These are phyloP conservation scores for Ecliptopera silaceata DNA, from an alignment of 2,888 invertebrate genomes.

Conservation along the genomic window DNA sequence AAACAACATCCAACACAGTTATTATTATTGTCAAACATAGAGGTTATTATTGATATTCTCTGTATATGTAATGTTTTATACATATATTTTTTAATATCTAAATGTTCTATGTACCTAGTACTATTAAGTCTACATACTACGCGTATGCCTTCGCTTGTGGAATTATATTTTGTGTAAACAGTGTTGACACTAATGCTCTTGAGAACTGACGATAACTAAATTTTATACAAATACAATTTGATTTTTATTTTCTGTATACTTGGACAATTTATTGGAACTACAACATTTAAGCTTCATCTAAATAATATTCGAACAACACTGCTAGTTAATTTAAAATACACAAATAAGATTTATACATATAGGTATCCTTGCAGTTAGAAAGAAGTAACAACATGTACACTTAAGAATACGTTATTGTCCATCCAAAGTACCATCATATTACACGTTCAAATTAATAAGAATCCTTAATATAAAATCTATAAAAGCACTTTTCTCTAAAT, in stretches of 20 bases:
- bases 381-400: slow-evolving; percentile 34
- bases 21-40: slow-evolving; percentile 30
- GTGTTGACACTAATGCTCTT: too few relatives aligned
- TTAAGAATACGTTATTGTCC: slow-evolving; percentile 32
- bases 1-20: slow-evolving; percentile 22
- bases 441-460: slow-evolving; percentile 45
- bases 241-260: too few relatives aligned
- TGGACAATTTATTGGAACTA: too few relatives aligned
- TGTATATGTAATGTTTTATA: too few relatives aligned
- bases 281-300: neutral
- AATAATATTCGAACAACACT: slow-evolving; percentile 11
- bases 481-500: slow-evolving; percentile 76
- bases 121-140: too few relatives aligned
- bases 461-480: slow-evolving; percentile 57
- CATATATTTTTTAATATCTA: too few relatives aligned
- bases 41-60: slow-evolving; percentile 16
- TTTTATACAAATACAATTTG: too few relatives aligned
- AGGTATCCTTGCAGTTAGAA: slow-evolving; percentile 41
- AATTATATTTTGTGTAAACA: too few relatives aligned
- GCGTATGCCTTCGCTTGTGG: too few relatives aligned
- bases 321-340: slow-evolving; percentile 17
- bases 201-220: too few relatives aligned
- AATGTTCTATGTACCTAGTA: too few relatives aligned
- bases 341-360: slow-evolving; percentile 23
- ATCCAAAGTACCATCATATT: slow-evolving; percentile 21